These are phyloP conservation scores for Hystrix cristata DNA, from an alignment of 2,113 vertebrate genomes.

Conservation along the genomic window DNA sequence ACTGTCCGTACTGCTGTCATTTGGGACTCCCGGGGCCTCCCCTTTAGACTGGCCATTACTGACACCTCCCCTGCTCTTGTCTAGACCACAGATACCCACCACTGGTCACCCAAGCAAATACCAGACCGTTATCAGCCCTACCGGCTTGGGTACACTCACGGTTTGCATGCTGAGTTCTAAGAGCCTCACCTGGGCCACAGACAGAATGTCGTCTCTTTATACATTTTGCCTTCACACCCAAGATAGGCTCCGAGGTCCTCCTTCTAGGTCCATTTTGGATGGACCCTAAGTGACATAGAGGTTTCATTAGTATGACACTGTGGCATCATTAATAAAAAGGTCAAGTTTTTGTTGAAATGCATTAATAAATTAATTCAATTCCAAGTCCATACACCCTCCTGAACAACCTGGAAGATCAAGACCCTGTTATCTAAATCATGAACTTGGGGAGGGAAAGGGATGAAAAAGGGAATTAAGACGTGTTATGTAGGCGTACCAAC, in stretches of 20 bases:
- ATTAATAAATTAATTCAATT: neutral
- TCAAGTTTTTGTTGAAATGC: neutral
- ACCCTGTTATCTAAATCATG: neutral
- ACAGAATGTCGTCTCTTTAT: neutral
- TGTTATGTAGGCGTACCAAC: no score
- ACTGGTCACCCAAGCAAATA: neutral
- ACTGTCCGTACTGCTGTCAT: neutral
- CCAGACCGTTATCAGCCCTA: neutral
- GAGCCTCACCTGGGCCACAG: neutral
- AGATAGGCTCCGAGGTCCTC: neutral
- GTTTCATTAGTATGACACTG: neutral
- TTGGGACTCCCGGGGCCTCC: neutral
- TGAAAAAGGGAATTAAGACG: no score
- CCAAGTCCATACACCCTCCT: no score
- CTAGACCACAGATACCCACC: neutral
- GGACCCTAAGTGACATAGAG: neutral
- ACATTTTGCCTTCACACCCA: neutral
- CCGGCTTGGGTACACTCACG: neutral
- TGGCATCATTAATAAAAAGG: neutral
- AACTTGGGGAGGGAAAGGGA: neutral
- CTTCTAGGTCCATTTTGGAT: neutral
- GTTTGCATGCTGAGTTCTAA: neutral
- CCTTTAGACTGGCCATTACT: no score
- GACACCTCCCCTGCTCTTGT: neutral
- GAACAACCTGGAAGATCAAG: neutral